These are phyloP conservation scores for Cygnus olor DNA, from an alignment of 2,797 vertebrate species.

Conservation along the genomic window DNA sequence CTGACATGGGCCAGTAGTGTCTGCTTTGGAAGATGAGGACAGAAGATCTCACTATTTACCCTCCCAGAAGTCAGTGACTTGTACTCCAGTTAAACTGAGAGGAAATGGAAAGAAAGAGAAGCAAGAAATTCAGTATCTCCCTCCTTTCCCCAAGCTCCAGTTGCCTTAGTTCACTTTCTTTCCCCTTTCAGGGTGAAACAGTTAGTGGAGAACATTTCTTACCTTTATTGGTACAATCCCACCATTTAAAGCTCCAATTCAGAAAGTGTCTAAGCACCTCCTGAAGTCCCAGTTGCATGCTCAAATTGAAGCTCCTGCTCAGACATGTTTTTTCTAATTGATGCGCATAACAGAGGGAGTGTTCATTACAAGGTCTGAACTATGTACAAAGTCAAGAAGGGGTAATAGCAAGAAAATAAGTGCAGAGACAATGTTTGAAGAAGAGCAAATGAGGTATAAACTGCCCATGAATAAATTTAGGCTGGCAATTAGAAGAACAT, in stretches of 20 bases:
- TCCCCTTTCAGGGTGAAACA: neutral
- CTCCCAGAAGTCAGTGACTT: neutral
- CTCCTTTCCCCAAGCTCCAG: neutral
- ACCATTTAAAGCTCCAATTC: slow-evolving; percentile 8
- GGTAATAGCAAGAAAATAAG: slow-evolving; percentile 15
- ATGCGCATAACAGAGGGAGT: neutral
- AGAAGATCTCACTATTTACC: neutral
- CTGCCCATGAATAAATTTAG: slow-evolving; percentile 52
- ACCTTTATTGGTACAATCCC: neutral
- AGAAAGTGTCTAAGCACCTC: neutral
- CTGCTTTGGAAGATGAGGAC: neutral
- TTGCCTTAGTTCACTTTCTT: neutral
- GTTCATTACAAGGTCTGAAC: slow-evolving; percentile 24
- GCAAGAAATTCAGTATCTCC: neutral
- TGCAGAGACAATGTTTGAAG: neutral
- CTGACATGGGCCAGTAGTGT: neutral
- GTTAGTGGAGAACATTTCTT: neutral
- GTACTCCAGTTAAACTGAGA: neutral
- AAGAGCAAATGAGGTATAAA: neutral
- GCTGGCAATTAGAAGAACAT: neutral
- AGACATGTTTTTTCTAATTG: neutral
- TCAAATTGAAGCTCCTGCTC: slow-evolving; percentile 5
- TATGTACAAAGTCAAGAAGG: neutral
- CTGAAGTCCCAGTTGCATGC: slow-evolving; percentile 15
- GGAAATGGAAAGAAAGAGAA: neutral